Base-by-base conservation (phyloP, 2,113 vertebrate genomes). In the Condylura cristata region DNA sequence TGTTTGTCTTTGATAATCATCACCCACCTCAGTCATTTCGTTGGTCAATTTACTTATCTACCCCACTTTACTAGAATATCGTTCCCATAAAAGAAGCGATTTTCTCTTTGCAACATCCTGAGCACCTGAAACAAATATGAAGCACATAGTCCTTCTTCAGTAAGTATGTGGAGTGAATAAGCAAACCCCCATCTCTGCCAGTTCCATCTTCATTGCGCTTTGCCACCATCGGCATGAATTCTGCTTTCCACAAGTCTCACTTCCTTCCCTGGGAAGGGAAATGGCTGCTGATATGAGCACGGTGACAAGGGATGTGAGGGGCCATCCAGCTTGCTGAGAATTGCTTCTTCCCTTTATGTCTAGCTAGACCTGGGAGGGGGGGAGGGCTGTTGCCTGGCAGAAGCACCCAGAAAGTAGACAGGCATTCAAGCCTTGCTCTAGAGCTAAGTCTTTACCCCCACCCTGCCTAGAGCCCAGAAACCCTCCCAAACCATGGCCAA, bases 261-360 rank as follows among this genome's bases (percentile, higher is more conserved):
- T 90, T 88, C 37, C 46, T 48, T 94, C 92, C 65, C 93, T 75
- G 44, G 68, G 88, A 94, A 89, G 89, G 87, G 95, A 97, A 96
- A 95, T 92, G 94, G 95, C 96, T 96, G 90, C 95, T 96, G 93
- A 92, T 92, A 85, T 58, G 79, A 97, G 84, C 48, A 94, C 86
- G 70, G 65, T 86, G 95, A 95, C 94, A 90, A 65, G 14, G 76
- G 89, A 11, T n/a, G 95, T 28, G 46, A 51, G 95, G 96, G 95
- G 90, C 87, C 89, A 92, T 71, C 53, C 72, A 96, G 93, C 90
- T 96, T 95, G 92, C 68, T 96, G 97, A 97, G 96, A 97, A 95
- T 96, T 24, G 34, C 95, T 89, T 0, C 53, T 89, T 96, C 96
- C 86, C 95, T 97, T 61, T 96, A 93, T 93, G 91, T 95, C 97